Evolutionary conservation across 2,797 vertebrate species (phyloP).

Genomic region (Alauda arvensis): DNA sequence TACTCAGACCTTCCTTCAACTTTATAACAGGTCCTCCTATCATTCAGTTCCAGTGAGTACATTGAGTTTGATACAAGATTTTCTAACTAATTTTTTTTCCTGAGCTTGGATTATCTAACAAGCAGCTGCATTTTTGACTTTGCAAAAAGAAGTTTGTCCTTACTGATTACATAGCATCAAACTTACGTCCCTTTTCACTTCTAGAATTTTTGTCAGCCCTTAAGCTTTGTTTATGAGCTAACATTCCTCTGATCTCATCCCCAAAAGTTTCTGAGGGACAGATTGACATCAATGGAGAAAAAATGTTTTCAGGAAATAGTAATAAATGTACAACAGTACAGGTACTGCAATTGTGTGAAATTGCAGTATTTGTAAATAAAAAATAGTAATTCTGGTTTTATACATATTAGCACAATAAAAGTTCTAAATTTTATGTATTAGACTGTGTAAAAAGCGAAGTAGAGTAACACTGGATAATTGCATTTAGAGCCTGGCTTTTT

Average conservation of each 20-base stretch:
- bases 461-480: not conserved
- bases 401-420: not conserved
- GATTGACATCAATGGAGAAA: not conserved
- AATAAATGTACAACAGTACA: not conserved
- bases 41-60: slow-evolving; percentile 98
- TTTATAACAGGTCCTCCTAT: slow-evolving; percentile 93
- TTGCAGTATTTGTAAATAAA: not conserved
- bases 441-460: not conserved
- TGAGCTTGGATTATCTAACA: slow-evolving; percentile 66
- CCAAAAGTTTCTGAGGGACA: not conserved
- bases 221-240: not conserved
- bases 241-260: not conserved
- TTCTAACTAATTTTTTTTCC: slow-evolving; percentile 32
- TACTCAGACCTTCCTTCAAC: slow-evolving; percentile 95
- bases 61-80: slow-evolving; percentile 67
- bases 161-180: slow-evolving; percentile 18
- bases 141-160: slow-evolving; percentile 32
- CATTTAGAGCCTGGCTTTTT: not conserved
- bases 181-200: not conserved
- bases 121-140: slow-evolving; percentile 47
- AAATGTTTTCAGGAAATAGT: not conserved
- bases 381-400: not conserved
- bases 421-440: not conserved
- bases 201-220: not conserved
- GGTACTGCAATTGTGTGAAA: not conserved